Evolutionary conservation across 2,113 vertebrate genomes (phyloP).

Genomic region (Indri indri): DNA sequence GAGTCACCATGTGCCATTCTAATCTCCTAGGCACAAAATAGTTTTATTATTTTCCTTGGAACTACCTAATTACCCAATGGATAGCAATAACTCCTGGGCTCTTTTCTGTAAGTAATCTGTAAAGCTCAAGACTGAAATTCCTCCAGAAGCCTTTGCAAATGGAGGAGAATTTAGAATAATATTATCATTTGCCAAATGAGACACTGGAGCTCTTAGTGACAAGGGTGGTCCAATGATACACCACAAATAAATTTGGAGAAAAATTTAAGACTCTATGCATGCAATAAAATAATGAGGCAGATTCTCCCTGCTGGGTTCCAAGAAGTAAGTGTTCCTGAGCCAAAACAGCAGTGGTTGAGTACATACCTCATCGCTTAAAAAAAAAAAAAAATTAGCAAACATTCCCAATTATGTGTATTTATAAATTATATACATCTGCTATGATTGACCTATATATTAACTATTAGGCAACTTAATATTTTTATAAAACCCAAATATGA

Average conservation of each 20-base stretch:
- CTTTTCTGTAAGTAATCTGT: conserved; percentile 70
- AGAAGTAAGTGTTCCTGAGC: background rate
- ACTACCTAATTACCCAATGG: conserved; percentile 70
- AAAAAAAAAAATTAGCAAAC: background rate
- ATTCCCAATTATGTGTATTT: background rate
- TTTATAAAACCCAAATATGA: background rate
- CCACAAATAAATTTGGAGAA: background rate
- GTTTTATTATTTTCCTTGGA: conserved; percentile 78
- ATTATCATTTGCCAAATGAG: background rate
- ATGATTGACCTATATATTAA: background rate
- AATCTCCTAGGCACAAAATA: conserved; percentile 76
- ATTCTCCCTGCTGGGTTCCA: background rate
- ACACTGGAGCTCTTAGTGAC: background rate
- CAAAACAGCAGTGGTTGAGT: background rate
- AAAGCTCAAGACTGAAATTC: conserved; percentile 34
- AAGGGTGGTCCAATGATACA: background rate
- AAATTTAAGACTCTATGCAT: background rate
- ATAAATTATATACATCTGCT: background rate
- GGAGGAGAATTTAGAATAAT: conserved; percentile 37
- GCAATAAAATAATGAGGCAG: conserved; percentile 54
- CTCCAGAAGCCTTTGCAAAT: conserved; percentile 49
- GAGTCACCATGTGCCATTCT: conserved; percentile 50
- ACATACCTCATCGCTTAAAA: background rate
- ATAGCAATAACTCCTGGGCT: conserved; percentile 58
- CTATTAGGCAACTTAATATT: background rate